Evolutionary conservation across 1,140 invertebrate species (phyloP).

Genomic region (Tetramorium simillimum): DNA sequence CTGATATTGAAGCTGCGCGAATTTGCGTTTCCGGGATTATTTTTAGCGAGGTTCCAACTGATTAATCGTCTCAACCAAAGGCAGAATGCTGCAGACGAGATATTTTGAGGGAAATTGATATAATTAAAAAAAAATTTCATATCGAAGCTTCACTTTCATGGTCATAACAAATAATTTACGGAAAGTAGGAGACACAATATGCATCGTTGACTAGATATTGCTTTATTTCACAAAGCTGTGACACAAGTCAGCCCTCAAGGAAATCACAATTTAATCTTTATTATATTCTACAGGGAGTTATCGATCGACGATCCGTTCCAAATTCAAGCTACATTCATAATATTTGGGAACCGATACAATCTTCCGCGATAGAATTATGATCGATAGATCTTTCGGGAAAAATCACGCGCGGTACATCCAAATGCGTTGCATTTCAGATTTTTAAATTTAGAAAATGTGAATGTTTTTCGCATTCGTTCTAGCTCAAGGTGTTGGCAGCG

Average conservation of each 20-base stretch:
- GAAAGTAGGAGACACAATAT: not conserved
- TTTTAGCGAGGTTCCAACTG: conserved; percentile 55
- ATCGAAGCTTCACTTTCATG: not conserved
- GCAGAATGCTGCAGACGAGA: conserved; percentile 41
- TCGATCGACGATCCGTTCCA: conserved; percentile 65
- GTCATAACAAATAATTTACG: not conserved
- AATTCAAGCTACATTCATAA: conserved; percentile 55
- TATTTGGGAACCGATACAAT: conserved; percentile 54
- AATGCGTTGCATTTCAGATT: conserved; percentile 6
- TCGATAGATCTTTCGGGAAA: conserved; percentile 39
- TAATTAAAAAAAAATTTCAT: not conserved
- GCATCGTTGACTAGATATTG: not conserved
- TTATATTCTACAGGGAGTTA: conserved; percentile 58
- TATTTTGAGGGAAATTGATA: conserved; percentile 35
- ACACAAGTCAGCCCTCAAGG: not conserved
- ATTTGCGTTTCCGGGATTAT: conserved; percentile 65
- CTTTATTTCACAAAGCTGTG: not conserved
- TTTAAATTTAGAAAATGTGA: conserved; percentile 43
- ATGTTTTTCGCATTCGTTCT: conserved; percentile 66
- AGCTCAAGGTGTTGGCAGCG: conserved; percentile 72
- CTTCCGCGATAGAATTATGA: not conserved
- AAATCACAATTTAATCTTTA: conserved; percentile 9
- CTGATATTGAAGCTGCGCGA: conserved; percentile 54
- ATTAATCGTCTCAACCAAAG: conserved; percentile 54
- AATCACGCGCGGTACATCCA: conserved; percentile 23